Evolutionary conservation across 2,888 invertebrate genomes (phyloP).

Genomic region (Trichacis sp.): DNA sequence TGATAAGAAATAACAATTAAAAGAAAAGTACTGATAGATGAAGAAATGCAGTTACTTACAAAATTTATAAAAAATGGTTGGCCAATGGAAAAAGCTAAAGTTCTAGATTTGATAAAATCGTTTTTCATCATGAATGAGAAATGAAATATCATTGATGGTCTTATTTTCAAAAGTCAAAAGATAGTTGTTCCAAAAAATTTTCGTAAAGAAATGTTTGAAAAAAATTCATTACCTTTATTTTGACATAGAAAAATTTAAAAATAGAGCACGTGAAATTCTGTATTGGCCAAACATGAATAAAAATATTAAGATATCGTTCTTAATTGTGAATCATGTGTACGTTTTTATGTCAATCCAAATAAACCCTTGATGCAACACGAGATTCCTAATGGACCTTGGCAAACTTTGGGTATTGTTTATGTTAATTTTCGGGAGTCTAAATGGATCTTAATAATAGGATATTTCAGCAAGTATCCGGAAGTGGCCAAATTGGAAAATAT

Average conservation of each 20-base stretch:
- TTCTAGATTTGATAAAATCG: slow-evolving; percentile 24
- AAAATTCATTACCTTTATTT: slow-evolving; percentile 50
- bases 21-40: no score
- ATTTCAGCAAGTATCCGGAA: no score
- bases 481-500: no score
- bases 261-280: no score
- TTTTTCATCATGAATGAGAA: no score
- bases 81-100: slow-evolving; percentile 39
- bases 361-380: slow-evolving; percentile 35
- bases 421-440: no score
- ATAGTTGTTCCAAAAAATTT: slow-evolving; percentile 42
- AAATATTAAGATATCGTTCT: slow-evolving; percentile 39
- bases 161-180: slow-evolving; percentile 29
- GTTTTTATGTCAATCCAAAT: slow-evolving; percentile 17
- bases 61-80: no score
- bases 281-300: no score
- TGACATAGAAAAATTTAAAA: slow-evolving; percentile 48
- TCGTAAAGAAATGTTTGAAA: slow-evolving; percentile 42
- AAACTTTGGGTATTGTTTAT: slow-evolving; percentile 33
- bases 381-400: no score
- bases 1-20: no score
- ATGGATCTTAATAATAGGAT: slow-evolving; percentile 35
- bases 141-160: slow-evolving; percentile 20
- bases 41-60: no score
- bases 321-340: slow-evolving; percentile 37